Evolutionary conservation across 2,888 invertebrate genomes (phyloP), one percentile per base, ranked within the genome.

Genomic region (Conops quadrifasciatus): DNA sequence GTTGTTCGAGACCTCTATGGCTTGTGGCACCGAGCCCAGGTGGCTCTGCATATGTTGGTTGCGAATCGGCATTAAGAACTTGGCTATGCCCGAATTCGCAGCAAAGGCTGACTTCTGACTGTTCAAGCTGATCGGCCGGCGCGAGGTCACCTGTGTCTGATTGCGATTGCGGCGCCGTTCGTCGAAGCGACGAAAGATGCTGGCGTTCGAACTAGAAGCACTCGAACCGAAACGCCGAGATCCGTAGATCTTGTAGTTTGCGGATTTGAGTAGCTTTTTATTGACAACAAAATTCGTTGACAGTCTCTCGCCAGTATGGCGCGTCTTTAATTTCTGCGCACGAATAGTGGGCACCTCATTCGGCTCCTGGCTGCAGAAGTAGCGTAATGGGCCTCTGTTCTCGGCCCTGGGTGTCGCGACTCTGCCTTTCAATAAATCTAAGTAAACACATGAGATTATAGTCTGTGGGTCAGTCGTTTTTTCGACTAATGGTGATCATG

Each of bases 231-330:
- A 79, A 11, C 74, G 76, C 2, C 77, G 72, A 69, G 26, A 66
- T 11, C 75, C 74, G 51, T 80, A 79, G 70, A 80, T 80, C 60
- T 78, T 78, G 7, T 75, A 78, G 68, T 77, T 79, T 0, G 78
- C 77, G 0, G 76, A 74, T 5, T 75, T 77, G 0, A 76, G 30
- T 1, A 76, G 15, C 43, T 75, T 76, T 28, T 76, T 78, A 19
- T 67, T 70, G 11, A 62, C n/a, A 0, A 58, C 43, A 2, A 73
- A 26, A 30, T 67, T 71, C 1, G 70, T 59, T 1, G 59, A 26
- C 13, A 60, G 67, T 15, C 16, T 64, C 15, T 51, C 64, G 47
- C 71, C 71, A 19, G 30, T 53, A 11, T 15, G 21, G 53, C n/a
- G 47, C n/a, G 43, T 0, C 21, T 53, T 53, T 9, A 24, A 21